These are phyloP conservation scores for Willisornis vidua DNA, from an alignment of 2,113 vertebrate species.

Conservation along the genomic window DNA sequence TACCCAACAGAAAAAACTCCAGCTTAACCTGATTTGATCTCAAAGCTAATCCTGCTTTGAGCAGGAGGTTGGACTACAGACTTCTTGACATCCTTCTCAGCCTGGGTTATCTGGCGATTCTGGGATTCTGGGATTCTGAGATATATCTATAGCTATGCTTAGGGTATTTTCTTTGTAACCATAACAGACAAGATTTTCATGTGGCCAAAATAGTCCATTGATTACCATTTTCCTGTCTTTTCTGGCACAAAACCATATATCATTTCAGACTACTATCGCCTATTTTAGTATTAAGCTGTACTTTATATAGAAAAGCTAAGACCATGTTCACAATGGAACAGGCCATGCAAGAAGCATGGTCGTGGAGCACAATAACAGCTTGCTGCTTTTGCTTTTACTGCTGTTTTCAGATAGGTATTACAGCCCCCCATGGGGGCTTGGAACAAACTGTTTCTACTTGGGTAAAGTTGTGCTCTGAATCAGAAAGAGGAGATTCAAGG, in stretches of 20 bases:
- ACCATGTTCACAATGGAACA: background rate
- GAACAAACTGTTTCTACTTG: background rate
- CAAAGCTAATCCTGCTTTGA: background rate
- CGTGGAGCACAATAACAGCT: background rate
- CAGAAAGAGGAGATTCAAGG: background rate
- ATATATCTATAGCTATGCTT: background rate
- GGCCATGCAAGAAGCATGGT: background rate
- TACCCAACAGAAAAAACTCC: rapidly evolving
- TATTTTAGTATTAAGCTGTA: background rate
- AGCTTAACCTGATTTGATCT: background rate
- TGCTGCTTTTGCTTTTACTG: background rate
- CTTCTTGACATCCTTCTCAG: background rate
- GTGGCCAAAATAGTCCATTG: background rate
- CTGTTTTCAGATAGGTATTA: background rate
- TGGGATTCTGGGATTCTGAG: background rate
- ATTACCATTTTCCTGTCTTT: background rate
- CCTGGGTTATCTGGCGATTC: background rate
- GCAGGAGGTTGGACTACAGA: background rate
- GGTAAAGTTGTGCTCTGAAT: background rate
- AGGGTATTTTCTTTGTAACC: background rate
- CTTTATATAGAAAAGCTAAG: background rate
- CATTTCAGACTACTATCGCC: background rate
- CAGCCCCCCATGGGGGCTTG: background rate
- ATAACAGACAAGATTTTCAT: background rate
- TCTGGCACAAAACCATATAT: background rate